phyloP scores from a whole-genome alignment of 2,797 vertebrate species.

The Melanotaenia trifasciata region DNA sequence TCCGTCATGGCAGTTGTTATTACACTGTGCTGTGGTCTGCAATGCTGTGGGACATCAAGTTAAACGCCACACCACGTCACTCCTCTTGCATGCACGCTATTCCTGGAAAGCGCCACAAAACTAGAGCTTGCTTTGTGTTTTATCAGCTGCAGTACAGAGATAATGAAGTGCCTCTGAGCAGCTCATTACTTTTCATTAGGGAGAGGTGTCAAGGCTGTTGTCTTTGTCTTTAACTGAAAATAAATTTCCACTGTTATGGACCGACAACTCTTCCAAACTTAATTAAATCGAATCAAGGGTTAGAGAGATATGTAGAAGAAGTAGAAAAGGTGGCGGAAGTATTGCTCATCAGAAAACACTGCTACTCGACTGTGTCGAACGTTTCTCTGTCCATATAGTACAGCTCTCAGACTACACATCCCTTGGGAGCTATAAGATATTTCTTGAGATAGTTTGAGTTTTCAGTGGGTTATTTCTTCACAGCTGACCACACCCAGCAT shows the following conservation, averaged over 20 bases:
- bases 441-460: slow-evolving; percentile 59
- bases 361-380: slow-evolving; percentile 47
- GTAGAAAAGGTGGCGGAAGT: slow-evolving; percentile 20
- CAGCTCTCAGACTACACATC: slow-evolving; percentile 22
- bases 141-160: slow-evolving; percentile 20
- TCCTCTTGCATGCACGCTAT: neutral
- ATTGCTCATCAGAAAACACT: slow-evolving; percentile 27
- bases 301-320: slow-evolving; percentile 6
- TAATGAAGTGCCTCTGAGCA: slow-evolving; percentile 44
- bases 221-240: slow-evolving; percentile 48
- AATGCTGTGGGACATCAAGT: neutral
- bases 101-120: slow-evolving; percentile 1
- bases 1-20: neutral
- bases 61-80: neutral
- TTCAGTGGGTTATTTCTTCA: slow-evolving; percentile 25
- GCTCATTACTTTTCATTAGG: slow-evolving; percentile 61
- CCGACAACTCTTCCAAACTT: slow-evolving; percentile 30
- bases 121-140: slow-evolving; percentile 18
- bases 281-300: slow-evolving; percentile 62
- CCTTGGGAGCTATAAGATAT: slow-evolving; percentile 50
- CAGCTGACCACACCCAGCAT: slow-evolving; percentile 44
- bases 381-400: slow-evolving; percentile 33
- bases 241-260: slow-evolving; percentile 46
- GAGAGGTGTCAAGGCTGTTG: slow-evolving; percentile 50
- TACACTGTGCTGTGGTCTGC: neutral